These are phyloP conservation scores for Digitonthophagus gazella DNA, from an alignment of 2,888 invertebrate genomes.

Conservation along the genomic window DNA sequence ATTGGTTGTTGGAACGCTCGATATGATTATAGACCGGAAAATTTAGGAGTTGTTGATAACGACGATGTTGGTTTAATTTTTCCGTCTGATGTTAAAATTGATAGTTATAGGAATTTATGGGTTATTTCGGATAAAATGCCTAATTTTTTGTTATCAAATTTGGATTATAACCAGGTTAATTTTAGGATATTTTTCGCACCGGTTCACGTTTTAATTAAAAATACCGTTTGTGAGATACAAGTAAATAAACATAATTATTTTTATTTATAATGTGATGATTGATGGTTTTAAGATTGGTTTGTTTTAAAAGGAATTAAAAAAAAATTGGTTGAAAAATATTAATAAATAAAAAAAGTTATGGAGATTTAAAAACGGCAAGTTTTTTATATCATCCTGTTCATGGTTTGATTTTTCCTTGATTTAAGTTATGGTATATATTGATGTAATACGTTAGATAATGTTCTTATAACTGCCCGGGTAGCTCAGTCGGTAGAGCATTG, in stretches of 20 bases:
- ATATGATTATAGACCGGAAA: constrained; percentile 63
- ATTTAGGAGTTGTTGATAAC: constrained; percentile 68
- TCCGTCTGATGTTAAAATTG: constrained; percentile 77
- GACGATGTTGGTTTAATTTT: constrained; percentile 76
- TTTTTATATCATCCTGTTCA: too few relatives aligned
- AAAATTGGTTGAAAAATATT: too few relatives aligned
- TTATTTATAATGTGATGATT: not conserved
- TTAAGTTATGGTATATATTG: too few relatives aligned
- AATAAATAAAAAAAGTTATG: too few relatives aligned
- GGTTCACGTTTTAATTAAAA: constrained; percentile 62
- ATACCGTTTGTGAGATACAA: constrained; percentile 68
- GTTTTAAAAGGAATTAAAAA: too few relatives aligned
- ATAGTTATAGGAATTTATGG: constrained; percentile 70
- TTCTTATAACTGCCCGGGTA: constrained; percentile 59
- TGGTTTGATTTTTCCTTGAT: too few relatives aligned
- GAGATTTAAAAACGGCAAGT: too few relatives aligned
- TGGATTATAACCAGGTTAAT: constrained; percentile 75
- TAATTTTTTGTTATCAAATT: constrained; percentile 63
- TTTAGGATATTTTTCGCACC: constrained; percentile 74
- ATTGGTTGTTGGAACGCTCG: constrained; percentile 80
- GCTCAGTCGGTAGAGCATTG: constrained; percentile 72
- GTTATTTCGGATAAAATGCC: constrained; percentile 82
- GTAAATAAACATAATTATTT: constrained; percentile 5
- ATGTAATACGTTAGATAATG: too few relatives aligned
- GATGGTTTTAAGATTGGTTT: too few relatives aligned